Conservation (phyloP, 2,113 vertebrate genomes). For the Empidonax alnorum region DNA sequence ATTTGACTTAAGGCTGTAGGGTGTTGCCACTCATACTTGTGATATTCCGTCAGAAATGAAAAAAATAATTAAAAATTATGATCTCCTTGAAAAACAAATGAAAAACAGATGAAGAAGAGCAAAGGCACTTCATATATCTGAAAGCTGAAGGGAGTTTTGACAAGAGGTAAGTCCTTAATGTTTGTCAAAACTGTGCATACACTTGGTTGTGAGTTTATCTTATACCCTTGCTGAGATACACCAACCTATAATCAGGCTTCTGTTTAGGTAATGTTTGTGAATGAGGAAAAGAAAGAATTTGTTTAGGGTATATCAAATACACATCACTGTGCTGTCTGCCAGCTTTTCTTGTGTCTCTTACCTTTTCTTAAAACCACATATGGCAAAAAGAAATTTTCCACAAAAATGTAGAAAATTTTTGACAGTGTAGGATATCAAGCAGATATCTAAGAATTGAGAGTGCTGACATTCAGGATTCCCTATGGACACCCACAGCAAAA, state of each 20-base stretch:
- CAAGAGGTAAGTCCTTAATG: fast-evolving
- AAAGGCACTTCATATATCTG: background rate
- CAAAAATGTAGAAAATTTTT: background rate
- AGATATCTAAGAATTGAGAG: background rate
- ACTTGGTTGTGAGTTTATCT: background rate
- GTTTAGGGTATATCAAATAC: background rate
- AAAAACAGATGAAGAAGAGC: background rate
- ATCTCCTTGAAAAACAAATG: background rate
- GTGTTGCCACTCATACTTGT: background rate
- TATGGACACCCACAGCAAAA: background rate
- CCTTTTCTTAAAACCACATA: background rate
- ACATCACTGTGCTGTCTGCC: background rate
- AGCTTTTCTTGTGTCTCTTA: background rate
- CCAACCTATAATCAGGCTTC: background rate
- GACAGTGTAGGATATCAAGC: background rate
- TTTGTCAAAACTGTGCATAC: background rate
- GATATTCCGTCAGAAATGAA: background rate
- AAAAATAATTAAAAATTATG: background rate
- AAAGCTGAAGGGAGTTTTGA: background rate
- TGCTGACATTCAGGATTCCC: background rate
- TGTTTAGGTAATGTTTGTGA: background rate
- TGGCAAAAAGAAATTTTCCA: background rate
- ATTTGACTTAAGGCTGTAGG: background rate
- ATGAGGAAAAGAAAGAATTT: background rate
- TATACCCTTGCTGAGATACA: background rate